Evolutionary conservation across 2,797 vertebrate genomes (phyloP).

Genomic region (Gallinago stenura): DNA sequence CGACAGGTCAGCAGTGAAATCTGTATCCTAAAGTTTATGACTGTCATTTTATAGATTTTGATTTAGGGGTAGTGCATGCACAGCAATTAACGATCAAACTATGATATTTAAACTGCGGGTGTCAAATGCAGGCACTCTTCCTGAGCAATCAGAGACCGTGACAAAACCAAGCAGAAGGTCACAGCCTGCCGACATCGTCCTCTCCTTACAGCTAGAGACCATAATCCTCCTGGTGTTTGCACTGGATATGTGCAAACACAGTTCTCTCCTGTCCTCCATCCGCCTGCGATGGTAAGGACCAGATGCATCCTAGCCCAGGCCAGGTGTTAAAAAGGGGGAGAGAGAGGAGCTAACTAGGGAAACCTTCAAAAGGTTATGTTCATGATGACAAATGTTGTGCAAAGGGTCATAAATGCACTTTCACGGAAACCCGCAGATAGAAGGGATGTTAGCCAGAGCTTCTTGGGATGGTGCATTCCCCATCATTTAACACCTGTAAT

Average conservation of each 20-base stretch:
- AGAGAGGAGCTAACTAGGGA: neutral
- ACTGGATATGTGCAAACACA: neutral
- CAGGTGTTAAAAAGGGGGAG: neutral
- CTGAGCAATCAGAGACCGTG: neutral
- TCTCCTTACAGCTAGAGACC: neutral
- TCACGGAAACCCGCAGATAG: neutral
- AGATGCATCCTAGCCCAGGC: neutral
- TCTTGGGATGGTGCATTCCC: slow-evolving; percentile 40
- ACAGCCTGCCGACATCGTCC: neutral
- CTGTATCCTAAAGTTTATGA: slow-evolving; percentile 12
- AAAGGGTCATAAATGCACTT: slow-evolving; percentile 43
- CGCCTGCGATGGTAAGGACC: neutral
- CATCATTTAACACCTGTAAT: slow-evolving; percentile 28
- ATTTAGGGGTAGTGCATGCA: neutral
- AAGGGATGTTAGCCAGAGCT: neutral
- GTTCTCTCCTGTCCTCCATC: neutral
- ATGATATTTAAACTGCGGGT: slow-evolving; percentile 39
- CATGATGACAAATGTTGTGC: slow-evolving; percentile 17
- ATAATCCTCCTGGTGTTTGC: neutral
- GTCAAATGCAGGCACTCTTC: neutral
- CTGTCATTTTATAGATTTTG: slow-evolving; percentile 46
- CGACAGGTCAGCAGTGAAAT: slow-evolving; percentile 3
- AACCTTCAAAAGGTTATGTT: slow-evolving; percentile 44
- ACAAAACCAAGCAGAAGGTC: slow-evolving; percentile 31
- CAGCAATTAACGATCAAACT: slow-evolving; percentile 14